Conservation (phyloP, 2,797 vertebrate genomes). For the Micromesistius poutassou region DNA sequence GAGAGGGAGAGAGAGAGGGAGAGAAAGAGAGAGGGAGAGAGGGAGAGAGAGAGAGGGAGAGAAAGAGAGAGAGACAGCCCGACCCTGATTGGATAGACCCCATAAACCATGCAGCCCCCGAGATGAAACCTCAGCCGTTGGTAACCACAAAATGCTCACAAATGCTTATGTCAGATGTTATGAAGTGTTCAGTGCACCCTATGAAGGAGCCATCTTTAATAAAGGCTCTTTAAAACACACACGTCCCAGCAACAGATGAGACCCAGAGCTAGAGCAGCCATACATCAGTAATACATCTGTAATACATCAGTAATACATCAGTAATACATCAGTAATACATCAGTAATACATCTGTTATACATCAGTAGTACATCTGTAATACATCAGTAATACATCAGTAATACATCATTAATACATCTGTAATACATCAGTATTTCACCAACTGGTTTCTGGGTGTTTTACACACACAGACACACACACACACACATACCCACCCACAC, state of each 20-base stretch:
- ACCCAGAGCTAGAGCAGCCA: slow-evolving; percentile 47
- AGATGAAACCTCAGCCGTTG: slow-evolving; percentile 58
- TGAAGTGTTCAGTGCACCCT: slow-evolving; percentile 61
- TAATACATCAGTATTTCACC: slow-evolving; percentile 29
- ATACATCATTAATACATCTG: slow-evolving; percentile 52
- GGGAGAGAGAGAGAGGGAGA: neutral
- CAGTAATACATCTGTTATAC: slow-evolving; percentile 51
- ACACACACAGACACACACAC: neutral
- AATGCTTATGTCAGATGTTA: slow-evolving; percentile 71
- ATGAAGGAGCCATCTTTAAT: slow-evolving; percentile 67
- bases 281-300: slow-evolving; percentile 53
- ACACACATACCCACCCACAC: neutral
- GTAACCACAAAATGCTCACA: slow-evolving; percentile 63
- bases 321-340: slow-evolving; percentile 51
- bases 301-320: slow-evolving; percentile 65
- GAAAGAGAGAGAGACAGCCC: slow-evolving; percentile 11
- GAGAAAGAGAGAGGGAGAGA: neutral
- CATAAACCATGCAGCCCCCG: slow-evolving; percentile 51
- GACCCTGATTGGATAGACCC: slow-evolving; percentile 42
- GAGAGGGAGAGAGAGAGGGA: too few species aligned
- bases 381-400: slow-evolving; percentile 64
- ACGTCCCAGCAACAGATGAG: slow-evolving; percentile 54
- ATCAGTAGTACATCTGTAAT: slow-evolving; percentile 51
- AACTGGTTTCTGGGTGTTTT: slow-evolving; percentile 22
- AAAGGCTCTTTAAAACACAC: slow-evolving; percentile 62